Conservation (phyloP, 2,113 vertebrate species). For the Scophthalmus maximus region DNA sequence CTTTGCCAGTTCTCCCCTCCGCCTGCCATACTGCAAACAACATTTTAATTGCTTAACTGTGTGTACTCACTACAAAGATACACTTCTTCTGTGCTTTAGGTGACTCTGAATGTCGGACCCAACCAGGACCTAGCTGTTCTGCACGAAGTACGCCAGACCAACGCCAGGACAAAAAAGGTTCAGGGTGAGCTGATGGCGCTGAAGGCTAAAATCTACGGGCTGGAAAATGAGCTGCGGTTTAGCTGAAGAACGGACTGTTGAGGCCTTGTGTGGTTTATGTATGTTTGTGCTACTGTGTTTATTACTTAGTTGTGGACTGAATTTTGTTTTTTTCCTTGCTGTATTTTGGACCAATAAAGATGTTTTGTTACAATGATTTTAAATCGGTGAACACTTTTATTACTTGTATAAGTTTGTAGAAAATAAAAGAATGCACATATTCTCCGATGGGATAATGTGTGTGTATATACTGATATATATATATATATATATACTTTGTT, state of each 20-base stretch:
- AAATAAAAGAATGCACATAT: too few species aligned
- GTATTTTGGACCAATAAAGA: constrained; percentile 57
- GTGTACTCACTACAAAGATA: not conserved
- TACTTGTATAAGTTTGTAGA: too few species aligned
- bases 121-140: constrained; percentile 93
- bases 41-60: not conserved
- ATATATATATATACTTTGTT: too few species aligned
- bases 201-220: constrained; percentile 91
- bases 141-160: constrained; percentile 89
- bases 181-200: constrained; percentile 90
- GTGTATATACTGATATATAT: too few species aligned
- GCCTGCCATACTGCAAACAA: not conserved
- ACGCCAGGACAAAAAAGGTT: constrained; percentile 87
- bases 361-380: constrained; percentile 10
- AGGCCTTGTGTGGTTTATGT: not conserved
- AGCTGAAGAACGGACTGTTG: constrained; percentile 75
- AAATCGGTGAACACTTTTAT: not conserved
- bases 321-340: constrained; percentile 29
- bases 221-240: constrained; percentile 90
- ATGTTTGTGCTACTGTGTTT: constrained; percentile 15
- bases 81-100: constrained; percentile 75
- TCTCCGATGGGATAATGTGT: too few species aligned
- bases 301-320: not conserved
- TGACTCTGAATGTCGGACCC: constrained; percentile 84
- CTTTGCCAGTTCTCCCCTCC: too few species aligned